Evolutionary conservation across 2,797 vertebrate genomes (phyloP).

Genomic region (Chaetophractus vellerosus): DNA sequence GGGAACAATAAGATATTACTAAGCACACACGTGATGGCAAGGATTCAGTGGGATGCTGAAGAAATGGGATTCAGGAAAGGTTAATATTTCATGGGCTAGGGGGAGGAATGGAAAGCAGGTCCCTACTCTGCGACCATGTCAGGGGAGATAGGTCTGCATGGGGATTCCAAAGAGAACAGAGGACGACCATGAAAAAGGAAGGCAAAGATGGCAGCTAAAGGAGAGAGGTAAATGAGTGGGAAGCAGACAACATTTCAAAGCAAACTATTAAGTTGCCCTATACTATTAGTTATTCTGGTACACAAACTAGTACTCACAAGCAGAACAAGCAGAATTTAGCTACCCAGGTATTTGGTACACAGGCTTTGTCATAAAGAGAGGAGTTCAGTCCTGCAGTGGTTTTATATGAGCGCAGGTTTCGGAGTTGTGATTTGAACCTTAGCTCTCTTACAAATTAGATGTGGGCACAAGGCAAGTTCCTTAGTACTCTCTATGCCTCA

Average conservation of each 20-base stretch:
- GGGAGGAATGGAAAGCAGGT: neutral
- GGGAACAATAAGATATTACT: neutral
- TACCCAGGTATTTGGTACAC: neutral
- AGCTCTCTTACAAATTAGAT: neutral
- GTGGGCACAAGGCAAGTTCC: neutral
- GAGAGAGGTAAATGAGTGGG: neutral
- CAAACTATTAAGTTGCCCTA: neutral
- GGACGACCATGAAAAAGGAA: neutral
- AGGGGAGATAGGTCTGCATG: neutral
- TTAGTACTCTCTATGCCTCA: neutral
- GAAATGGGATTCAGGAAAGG: neutral
- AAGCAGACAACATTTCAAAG: neutral
- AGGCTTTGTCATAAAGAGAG: neutral
- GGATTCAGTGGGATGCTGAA: neutral
- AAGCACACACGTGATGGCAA: neutral
- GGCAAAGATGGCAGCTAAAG: neutral
- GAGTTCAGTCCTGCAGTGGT: neutral
- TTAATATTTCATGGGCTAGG: neutral
- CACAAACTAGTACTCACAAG: neutral
- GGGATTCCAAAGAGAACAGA: neutral
- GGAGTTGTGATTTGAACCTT: neutral
- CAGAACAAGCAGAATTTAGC: neutral
- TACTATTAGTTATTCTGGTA: neutral
- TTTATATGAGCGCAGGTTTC: neutral
- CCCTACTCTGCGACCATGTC: neutral